Evolutionary conservation across 2,888 invertebrate genomes (phyloP), one percentile per base, ranked within the genome.

Genomic region (Listrodromus nycthemerus): DNA sequence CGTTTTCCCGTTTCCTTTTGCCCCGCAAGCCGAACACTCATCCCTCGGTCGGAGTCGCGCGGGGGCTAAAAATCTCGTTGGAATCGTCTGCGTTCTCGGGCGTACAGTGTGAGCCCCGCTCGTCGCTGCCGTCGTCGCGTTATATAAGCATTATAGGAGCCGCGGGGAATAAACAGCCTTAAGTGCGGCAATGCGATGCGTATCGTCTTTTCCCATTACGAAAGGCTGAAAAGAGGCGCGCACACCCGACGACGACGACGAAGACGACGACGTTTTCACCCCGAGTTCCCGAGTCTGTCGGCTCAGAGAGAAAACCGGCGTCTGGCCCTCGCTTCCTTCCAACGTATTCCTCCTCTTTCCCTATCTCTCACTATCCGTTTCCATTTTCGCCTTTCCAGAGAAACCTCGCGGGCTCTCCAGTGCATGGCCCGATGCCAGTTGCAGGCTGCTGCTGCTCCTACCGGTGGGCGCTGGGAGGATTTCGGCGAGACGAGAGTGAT

Each of bases 131-230:
- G 58, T 74, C 77, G 75, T 79, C 85, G 80, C 86, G 83, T 90
- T 89, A 89, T 89, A 87, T 86, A 83, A 86, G 87, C 88, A 90
- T 91, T 90, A 90, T 90, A 88, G 89, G 87, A 86, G 88, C 89
- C 87, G 85, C 84, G 85, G 88, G 90, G 89, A 89, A 90, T 92
- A 91, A 92, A 91, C 89, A 90, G 91, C 88, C 85, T 89, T 91
- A 91, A 92, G 90, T 91, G 91, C 89, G 86, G 88, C 89, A 89
- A 87, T 86, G 88, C 90, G 91, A 92, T 92, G 90, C 91, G 90
- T 92, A 92, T 92, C 92, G 90, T 89, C 89, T 89, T 92, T 91
- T 92, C 90, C 91, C 89, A 92, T 92, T 92, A 92, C 89, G 87
- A 88, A 88, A 88, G 80, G 81, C 55, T 80, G 83, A 83, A 83